Evolutionary conservation across 2,113 vertebrate genomes (phyloP), one percentile per base, ranked within the genome.

Genomic region (Dunckerocampus dactyliophorus): DNA sequence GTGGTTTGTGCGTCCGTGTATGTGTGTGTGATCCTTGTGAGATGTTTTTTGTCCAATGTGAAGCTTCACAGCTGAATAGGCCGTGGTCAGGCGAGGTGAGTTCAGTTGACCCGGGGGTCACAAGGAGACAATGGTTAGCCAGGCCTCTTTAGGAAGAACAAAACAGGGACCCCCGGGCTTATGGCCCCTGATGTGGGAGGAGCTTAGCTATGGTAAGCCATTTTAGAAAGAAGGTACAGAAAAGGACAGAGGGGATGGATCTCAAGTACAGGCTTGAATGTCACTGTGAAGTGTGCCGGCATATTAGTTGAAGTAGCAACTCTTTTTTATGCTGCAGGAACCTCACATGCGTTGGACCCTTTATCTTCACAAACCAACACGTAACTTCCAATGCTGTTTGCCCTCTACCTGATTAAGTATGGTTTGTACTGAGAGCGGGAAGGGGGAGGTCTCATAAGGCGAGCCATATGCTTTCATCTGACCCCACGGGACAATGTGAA

Each of bases 71-170:
- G 81, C 58, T 89, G 87, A 89, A 84, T 85, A 72, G 76, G 65
- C 60, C 12, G 28, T 76, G 82, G 84, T 82, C 62, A 53, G 67
- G 59, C 47, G 86, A 89, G 82, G 82, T 86, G 85, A 84, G 84
- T 84, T 81, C 69, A 75, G 76, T 77, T 87, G 87, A 88, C 87
- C 86, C 16, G 1, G 8, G 66, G 88, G 85, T 90, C 80, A 79
- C 4, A 1, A 8, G 4, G 42, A 86, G 73, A 89, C 86, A 87
- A 89, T 86, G 82, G 84, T 81, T 55, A 65, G 69, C 67, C 68
- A 42, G 68, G 83, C 68, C 72, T 81, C 76, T 81, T 76, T 79
- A 69, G 79, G 79, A 80, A 70, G 81, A 87, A 88, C 81, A 88
- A 87, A 87, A 89, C 81, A 79, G 68, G 85, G 72, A 75, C 65